A percentile compares a stretch with the other conserved stretches of the same genome.
Conservation (phyloP, 2,113 vertebrate species). For the Anseranas semipalmata region DNA sequence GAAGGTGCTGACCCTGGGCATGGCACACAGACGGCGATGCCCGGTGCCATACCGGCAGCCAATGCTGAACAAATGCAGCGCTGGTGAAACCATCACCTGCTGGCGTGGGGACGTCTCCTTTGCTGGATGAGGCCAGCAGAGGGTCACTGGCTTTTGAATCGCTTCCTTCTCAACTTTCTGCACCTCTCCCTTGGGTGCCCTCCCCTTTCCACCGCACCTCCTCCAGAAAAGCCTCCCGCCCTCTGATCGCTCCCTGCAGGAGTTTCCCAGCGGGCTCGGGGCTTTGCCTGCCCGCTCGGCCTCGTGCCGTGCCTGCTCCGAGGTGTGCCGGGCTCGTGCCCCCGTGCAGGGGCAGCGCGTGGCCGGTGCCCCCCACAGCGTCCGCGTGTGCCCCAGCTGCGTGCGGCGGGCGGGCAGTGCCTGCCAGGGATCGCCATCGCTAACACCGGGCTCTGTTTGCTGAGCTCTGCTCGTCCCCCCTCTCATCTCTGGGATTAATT, state of each 20-base stretch:
- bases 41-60: rapidly evolving
- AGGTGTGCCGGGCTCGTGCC: too few species aligned
- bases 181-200: not conserved
- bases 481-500: not conserved
- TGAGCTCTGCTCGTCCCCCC: not conserved
- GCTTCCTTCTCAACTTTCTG: not conserved
- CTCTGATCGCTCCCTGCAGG: rapidly evolving
- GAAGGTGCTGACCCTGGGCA: not conserved
- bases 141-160: not conserved
- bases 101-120: not conserved
- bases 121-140: not conserved
- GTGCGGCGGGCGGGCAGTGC: not conserved
- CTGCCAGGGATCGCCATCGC: not conserved
- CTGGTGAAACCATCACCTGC: rapidly evolving
- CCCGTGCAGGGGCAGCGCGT: not conserved
- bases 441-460: not conserved
- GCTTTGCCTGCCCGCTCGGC: not conserved
- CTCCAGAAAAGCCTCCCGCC: not conserved
- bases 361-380: not conserved
- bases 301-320: not conserved
- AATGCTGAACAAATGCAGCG: rapidly evolving
- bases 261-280: not conserved
- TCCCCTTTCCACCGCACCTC: not conserved
- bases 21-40: rapidly evolving
- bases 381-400: not conserved